A percentile compares a stretch with the other conserved stretches of the same genome.
Evolutionary conservation across 2,113 vertebrate species (phyloP).

Genomic region (Drymodes brunneopygia): DNA sequence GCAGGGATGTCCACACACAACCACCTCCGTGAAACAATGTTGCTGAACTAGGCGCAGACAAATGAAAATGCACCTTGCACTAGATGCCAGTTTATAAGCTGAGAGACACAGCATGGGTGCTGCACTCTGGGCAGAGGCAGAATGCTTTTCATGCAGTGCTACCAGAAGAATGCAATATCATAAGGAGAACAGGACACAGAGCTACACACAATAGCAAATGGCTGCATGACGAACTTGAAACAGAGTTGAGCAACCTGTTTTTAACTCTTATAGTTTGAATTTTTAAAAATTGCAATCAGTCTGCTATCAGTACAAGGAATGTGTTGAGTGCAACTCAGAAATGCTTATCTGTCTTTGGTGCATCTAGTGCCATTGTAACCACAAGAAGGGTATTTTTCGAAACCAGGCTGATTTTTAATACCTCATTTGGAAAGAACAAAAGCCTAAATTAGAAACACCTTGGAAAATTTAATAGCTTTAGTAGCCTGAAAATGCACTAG

Average conservation of each 20-base stretch:
- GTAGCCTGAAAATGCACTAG: not conserved
- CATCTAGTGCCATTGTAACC: not conserved
- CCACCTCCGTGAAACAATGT: not conserved
- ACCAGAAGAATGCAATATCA: not conserved
- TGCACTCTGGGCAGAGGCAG: not conserved
- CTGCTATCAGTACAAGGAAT: not conserved
- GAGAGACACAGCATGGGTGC: accelerated
- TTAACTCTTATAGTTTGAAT: not conserved
- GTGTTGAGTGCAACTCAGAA: not conserved
- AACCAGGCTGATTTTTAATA: not conserved
- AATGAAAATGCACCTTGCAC: not conserved
- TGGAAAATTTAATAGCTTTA: not conserved
- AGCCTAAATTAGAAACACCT: not conserved
- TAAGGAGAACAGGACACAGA: not conserved
- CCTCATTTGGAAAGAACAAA: not conserved
- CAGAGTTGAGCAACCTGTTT: not conserved
- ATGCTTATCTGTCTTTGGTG: not conserved
- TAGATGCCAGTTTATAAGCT: not conserved
- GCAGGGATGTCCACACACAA: not conserved
- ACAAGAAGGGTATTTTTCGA: not conserved
- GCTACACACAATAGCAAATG: not conserved
- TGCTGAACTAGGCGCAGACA: not conserved
- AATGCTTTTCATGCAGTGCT: not conserved
- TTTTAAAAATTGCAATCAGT: not conserved
- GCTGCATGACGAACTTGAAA: not conserved